Conservation (phyloP, 2,113 vertebrate species). For the Cheirogaleus medius region DNA sequence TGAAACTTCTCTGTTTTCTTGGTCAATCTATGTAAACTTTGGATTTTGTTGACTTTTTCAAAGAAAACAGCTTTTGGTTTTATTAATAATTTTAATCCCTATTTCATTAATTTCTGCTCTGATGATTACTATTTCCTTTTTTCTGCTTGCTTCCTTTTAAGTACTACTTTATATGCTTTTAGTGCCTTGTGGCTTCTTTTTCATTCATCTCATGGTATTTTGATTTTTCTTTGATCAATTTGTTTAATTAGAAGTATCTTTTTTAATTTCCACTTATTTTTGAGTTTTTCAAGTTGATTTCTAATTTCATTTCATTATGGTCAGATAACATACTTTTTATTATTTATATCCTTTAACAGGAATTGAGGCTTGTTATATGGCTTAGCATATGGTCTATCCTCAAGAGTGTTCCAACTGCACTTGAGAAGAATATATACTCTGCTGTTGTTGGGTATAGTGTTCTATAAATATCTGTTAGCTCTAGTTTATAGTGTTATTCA, state of each 20-base stretch:
- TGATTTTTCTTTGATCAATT: neutral
- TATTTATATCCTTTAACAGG: neutral
- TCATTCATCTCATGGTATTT: neutral
- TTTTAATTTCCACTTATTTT: neutral
- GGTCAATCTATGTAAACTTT: neutral
- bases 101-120: neutral
- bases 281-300: neutral
- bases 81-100: neutral
- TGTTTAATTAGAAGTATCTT: neutral
- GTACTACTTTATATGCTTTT: neutral
- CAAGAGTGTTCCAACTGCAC: neutral
- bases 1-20: neutral
- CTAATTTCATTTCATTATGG: neutral
- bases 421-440: neutral
- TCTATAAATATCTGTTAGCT: neutral
- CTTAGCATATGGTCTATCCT: neutral
- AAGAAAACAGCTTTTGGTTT: neutral
- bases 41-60: neutral
- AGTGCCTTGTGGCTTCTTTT: neutral
- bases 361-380: neutral
- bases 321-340: neutral
- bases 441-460: no score
- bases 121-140: neutral
- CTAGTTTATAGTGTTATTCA: neutral
- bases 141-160: neutral